Evolutionary conservation across 2,797 vertebrate species (phyloP).

Genomic region (Sebastes diaconus): DNA sequence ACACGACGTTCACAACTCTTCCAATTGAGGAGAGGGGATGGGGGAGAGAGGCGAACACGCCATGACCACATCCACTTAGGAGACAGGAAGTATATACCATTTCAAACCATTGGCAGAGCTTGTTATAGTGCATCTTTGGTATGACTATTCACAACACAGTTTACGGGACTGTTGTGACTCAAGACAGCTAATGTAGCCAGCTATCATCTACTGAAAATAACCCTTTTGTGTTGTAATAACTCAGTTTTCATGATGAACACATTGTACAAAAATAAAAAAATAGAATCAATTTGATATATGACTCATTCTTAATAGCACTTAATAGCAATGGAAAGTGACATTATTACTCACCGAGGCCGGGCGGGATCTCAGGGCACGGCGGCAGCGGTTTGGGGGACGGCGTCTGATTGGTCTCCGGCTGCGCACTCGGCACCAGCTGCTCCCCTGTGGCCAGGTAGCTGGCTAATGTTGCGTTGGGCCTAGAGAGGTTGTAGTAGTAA

Average conservation of each 20-base stretch:
- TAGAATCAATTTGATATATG: background rate
- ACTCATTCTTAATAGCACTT: background rate
- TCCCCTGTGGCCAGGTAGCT: conserved; percentile 86
- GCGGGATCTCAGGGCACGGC: conserved; percentile 92
- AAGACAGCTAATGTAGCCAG: background rate
- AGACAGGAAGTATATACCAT: too few relatives aligned
- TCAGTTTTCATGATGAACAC: background rate
- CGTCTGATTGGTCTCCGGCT: conserved; percentile 84
- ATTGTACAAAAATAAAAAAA: background rate
- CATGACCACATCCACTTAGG: too few relatives aligned
- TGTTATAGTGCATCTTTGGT: too few relatives aligned
- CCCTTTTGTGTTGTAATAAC: background rate
- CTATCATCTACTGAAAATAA: background rate
- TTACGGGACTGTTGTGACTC: background rate
- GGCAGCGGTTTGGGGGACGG: conserved; percentile 86
- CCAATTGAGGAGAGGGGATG: too few relatives aligned
- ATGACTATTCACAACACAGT: too few relatives aligned
- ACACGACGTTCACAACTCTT: too few relatives aligned
- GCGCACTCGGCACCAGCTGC: conserved; percentile 83
- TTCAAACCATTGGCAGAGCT: too few relatives aligned
- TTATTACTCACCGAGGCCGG: conserved; percentile 90
- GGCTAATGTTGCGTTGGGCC: conserved; percentile 88
- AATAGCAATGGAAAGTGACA: background rate
- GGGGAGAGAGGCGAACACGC: too few relatives aligned
- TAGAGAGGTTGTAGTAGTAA: conserved; percentile 89